phyloP scores from a whole-genome alignment of 2,888 invertebrate species.

The Limenitis camilla region DNA sequence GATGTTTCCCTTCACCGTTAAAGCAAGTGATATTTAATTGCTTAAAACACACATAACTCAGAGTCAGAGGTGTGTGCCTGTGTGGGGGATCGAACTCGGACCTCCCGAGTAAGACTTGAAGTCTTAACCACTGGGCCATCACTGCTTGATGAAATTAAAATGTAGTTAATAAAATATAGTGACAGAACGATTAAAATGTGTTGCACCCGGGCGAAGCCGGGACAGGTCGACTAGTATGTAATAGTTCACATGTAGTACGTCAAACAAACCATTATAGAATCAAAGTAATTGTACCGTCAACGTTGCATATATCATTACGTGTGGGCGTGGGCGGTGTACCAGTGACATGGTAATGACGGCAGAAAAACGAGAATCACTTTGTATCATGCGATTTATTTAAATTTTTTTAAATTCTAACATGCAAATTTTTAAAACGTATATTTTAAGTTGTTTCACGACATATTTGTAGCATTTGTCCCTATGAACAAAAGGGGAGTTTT shows the following conservation, averaged over 20 bases:
- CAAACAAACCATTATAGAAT: slow-evolving; percentile 1
- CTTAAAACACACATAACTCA: too few species aligned
- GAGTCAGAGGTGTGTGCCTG: too few species aligned
- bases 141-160: too few species aligned
- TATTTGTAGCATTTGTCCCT: too few species aligned
- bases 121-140: too few species aligned
- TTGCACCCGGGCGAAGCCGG: not conserved
- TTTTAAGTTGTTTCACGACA: too few species aligned
- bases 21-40: too few species aligned
- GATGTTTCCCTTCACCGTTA: too few species aligned
- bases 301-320: slow-evolving; percentile 7
- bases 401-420: not conserved
- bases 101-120: too few species aligned
- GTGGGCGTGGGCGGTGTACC: slow-evolving; percentile 5
- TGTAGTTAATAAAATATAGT: too few species aligned
- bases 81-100: too few species aligned
- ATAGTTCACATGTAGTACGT: not conserved
- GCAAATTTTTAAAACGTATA: not conserved
- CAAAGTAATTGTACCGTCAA: slow-evolving; percentile 11
- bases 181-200: not conserved
- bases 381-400: not conserved
- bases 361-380: not conserved
- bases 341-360: slow-evolving; percentile 2
- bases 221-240: not conserved
- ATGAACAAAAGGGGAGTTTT: too few species aligned